Percentiles rank a stretch among this genome's conserved stretches.
Evolutionary conservation across 2,888 invertebrate genomes (phyloP).

Genomic region (Eustalomyia histrio): DNA sequence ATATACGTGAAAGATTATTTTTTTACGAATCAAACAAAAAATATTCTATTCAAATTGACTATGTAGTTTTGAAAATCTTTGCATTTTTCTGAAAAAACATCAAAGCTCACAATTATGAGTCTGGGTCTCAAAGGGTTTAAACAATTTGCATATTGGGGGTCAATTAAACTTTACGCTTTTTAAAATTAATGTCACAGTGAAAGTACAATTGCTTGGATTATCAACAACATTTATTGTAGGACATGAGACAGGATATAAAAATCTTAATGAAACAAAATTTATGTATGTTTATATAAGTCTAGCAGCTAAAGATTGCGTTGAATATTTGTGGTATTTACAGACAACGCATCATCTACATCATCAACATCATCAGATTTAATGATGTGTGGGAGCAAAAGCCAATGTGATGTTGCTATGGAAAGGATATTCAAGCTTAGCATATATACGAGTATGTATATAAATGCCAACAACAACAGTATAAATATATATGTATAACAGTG

Average conservation of each 20-base stretch:
- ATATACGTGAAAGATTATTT: too few species aligned
- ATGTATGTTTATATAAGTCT: neutral
- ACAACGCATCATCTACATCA: neutral
- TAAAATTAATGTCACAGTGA: neutral
- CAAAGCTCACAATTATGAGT: too few species aligned
- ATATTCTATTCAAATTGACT: too few species aligned
- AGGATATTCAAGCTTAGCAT: too few species aligned
- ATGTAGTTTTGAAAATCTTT: too few species aligned
- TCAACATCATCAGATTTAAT: neutral
- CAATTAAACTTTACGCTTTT: slow-evolving; percentile 34
- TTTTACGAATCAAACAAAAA: too few species aligned
- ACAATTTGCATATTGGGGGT: slow-evolving; percentile 8
- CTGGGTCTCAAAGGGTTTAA: too few species aligned
- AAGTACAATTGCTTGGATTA: neutral
- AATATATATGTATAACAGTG: too few species aligned
- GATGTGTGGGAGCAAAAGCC: neutral
- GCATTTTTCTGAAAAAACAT: too few species aligned
- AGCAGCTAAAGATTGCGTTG: neutral
- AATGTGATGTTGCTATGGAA: slow-evolving; percentile 1
- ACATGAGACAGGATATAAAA: slow-evolving; percentile 24
- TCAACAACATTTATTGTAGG: neutral
- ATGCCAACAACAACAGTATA: too few species aligned
- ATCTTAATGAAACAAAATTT: slow-evolving; percentile 15
- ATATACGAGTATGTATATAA: too few species aligned
- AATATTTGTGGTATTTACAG: neutral